phyloP scores from a whole-genome alignment of 2,888 invertebrate species.

The Liopterus haemorrhoidalis region DNA sequence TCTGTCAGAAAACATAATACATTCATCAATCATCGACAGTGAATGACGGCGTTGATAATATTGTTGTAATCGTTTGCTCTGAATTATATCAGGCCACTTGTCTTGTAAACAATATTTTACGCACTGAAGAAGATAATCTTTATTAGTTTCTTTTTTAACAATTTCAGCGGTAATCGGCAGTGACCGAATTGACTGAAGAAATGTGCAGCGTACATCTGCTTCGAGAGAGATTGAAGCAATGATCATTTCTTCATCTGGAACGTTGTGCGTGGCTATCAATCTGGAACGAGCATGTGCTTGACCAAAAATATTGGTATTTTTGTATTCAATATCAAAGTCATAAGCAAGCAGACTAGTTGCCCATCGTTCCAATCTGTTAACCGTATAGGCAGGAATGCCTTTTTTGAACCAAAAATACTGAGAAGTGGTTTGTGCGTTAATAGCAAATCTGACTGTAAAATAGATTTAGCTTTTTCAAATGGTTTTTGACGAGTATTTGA shows the following conservation, averaged over 20 bases:
- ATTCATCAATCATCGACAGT: conserved; percentile 7
- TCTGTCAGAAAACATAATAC: conserved; percentile 24
- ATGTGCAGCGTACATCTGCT: background rate
- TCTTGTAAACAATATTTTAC: background rate
- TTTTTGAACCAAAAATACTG: conserved; percentile 36
- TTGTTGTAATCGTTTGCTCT: too few species aligned
- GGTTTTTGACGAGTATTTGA: background rate
- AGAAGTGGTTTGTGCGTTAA: conserved; percentile 31
- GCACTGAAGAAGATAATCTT: background rate
- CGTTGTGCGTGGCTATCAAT: conserved; percentile 20
- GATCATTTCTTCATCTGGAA: conserved; percentile 1
- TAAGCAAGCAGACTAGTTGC: conserved; percentile 29
- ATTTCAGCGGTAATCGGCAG: background rate
- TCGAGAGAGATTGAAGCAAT: background rate
- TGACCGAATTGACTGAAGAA: background rate
- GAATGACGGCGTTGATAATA: too few species aligned
- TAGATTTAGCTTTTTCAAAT: background rate
- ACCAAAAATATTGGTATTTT: conserved; percentile 29
- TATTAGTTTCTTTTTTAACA: background rate
- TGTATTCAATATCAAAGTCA: conserved; percentile 30
- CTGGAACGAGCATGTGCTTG: conserved; percentile 30
- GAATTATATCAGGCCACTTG: background rate
- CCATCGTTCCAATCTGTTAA: conserved; percentile 31
- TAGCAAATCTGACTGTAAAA: background rate
- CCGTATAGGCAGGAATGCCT: conserved; percentile 27